Evolutionary conservation across 30 jellyfish, hydroid and myxozoan genomes (phyloP).

Genomic region (Phacellophora camtschatica): DNA sequence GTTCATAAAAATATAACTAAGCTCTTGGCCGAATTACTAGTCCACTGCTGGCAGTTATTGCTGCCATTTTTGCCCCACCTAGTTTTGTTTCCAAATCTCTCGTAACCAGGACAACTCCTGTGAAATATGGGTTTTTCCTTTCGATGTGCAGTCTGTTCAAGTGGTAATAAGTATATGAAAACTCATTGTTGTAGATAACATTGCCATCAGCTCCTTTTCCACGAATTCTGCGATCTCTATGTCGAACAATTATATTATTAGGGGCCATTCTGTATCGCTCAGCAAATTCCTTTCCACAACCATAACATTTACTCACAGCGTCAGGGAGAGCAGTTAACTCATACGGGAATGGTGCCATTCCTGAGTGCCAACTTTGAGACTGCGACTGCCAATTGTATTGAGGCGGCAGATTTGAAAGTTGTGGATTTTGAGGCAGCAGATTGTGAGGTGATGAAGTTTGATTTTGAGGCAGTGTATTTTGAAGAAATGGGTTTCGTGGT

Average conservation of each 20-base stretch:
- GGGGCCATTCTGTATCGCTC: background rate
- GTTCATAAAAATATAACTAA: too few species aligned
- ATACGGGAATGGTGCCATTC: background rate
- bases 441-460: background rate
- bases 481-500: too few species aligned
- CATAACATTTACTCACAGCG: constrained; percentile 17
- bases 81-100: background rate
- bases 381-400: background rate
- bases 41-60: background rate
- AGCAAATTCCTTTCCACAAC: constrained; percentile 24
- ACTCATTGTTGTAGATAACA: too few species aligned
- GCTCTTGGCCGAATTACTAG: too few species aligned
- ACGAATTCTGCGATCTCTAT: constrained; percentile 3
- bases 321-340: background rate
- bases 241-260: background rate
- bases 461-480: too few species aligned
- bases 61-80: background rate
- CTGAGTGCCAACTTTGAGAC: background rate
- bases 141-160: background rate
- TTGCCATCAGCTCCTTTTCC: background rate
- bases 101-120: background rate
- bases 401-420: background rate
- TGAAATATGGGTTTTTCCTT: constrained; percentile 6
- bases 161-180: constrained; percentile 2
- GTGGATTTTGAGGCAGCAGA: background rate